A percentile compares a stretch with the other conserved stretches of the same genome.
These are phyloP conservation scores for Lethenteron reissneri DNA, from an alignment of 2,113 vertebrate species.

Conservation along the genomic window DNA sequence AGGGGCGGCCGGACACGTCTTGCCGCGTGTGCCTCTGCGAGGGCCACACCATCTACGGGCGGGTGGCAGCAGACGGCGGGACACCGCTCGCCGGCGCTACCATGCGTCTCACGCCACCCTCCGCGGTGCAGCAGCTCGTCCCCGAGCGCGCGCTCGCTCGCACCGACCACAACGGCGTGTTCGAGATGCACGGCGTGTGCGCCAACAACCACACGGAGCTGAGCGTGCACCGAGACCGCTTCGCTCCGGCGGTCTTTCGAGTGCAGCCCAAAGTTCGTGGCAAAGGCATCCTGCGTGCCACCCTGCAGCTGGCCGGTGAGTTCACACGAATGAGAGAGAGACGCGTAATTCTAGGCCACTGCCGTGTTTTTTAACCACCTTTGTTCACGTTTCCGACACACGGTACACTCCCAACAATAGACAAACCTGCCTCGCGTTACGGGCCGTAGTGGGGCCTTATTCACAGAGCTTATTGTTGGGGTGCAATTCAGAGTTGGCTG, in stretches of 20 bases:
- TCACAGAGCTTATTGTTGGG: no score
- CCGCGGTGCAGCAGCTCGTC: slow-evolving; percentile 20
- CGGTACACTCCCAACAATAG: no score
- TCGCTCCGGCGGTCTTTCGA: slow-evolving; percentile 20
- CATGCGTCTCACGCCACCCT: slow-evolving; percentile 8
- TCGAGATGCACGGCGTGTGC: slow-evolving; percentile 54
- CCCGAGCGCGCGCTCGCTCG: slow-evolving; percentile 36
- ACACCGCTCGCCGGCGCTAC: slow-evolving; percentile 38
- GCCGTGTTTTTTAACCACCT: no score
- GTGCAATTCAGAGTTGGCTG: no score
- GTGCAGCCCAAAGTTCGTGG: slow-evolving; percentile 16
- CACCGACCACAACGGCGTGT: slow-evolving; percentile 45
- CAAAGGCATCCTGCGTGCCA: no score
- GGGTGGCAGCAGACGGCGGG: slow-evolving; percentile 44
- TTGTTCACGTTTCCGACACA: no score
- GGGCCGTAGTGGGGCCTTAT: no score
- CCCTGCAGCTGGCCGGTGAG: no score
- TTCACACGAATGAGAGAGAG: no score
- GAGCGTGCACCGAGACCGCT: slow-evolving; percentile 45
- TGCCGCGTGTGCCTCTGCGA: slow-evolving; percentile 63
- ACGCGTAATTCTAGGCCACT: no score
- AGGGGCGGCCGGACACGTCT: slow-evolving; percentile 48
- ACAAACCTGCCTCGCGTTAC: no score
- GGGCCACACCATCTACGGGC: slow-evolving; percentile 43
- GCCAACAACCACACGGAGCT: slow-evolving; percentile 51